Evolutionary conservation across 2,797 vertebrate species (phyloP), one percentile per base, ranked within the genome.

Genomic region (Zalophus californianus): DNA sequence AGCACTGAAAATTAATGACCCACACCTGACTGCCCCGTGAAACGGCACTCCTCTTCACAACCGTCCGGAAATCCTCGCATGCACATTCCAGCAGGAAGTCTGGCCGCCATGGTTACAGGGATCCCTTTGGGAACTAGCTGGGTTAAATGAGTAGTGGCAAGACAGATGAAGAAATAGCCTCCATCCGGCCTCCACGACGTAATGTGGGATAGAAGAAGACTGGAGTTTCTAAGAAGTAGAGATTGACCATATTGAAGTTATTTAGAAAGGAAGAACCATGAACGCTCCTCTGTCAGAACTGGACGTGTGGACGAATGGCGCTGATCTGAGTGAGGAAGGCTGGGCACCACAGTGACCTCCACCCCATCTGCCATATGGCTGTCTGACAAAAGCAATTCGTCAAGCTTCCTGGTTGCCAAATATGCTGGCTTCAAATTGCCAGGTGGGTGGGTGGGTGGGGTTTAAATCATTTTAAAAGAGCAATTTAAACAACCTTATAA

Each of bases 1-100:
- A 91, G 68, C 90, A 38, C 91, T 98, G 97, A 97, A 98, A 98
- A 98, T 97, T 97, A 98, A 98, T 97, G 92, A 96, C 84, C 96
- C 97, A 93, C 91, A 98, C 96, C 96, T 98, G 97, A 96, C 96
- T 96, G 86, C 29, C 87, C 92, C 60, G 91, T 44, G 84, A 97
- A 97, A 98, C 92, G 58, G 68, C 78, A 66, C 79, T 88, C 83
- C 92, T 97, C 93, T 60, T 87, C 92, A 44, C 92, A 44, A 66
- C 77, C 12, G 4, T 13, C 95, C 62, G 62, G 97, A 96, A 97
- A 83, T 54, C 88, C 96, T 72, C 91, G 78, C 23, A 25, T 62
- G 93, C 96, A 88, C n/a, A 14, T 96, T 77, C 96, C 92, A 83
- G 77, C 98, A 73, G 82, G 62, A 73, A 94, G 92, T 29, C 87